phyloP scores from a whole-genome alignment of 2,797 vertebrate genomes.

The Siniperca obscura region DNA sequence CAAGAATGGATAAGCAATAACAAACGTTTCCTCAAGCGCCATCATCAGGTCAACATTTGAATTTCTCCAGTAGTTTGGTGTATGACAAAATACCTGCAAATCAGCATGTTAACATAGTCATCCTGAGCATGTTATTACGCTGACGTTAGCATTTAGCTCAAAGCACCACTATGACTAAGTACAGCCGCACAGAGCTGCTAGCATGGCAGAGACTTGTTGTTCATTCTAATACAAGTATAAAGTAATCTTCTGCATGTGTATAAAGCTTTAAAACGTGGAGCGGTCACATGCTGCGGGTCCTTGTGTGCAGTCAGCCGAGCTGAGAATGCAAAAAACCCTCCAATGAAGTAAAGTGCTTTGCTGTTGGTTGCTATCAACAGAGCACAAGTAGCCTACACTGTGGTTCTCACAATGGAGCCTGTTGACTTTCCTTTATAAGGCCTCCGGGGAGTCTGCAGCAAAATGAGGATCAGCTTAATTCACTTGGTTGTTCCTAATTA shows the following conservation, averaged over 20 bases:
- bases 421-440: background rate
- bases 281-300: background rate
- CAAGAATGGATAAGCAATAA: too few relatives aligned
- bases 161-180: background rate
- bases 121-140: background rate
- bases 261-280: background rate
- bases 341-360: background rate
- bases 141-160: background rate
- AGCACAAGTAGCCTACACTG: background rate
- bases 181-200: background rate
- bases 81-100: too few relatives aligned
- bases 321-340: background rate
- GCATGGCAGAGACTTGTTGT: too few relatives aligned
- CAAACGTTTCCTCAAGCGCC: too few relatives aligned
- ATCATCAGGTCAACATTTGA: too few relatives aligned
- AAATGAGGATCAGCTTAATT: background rate
- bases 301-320: background rate
- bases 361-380: background rate
- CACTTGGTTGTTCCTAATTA: background rate
- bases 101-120: background rate
- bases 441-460: background rate
- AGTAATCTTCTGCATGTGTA: background rate
- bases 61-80: too few relatives aligned
- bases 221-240: background rate
- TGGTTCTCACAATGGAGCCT: background rate